Evolutionary conservation across 35 echinoderm and acorn worm species (phyloP), one percentile per base, ranked within the genome.

Genomic region (Patiria miniata): DNA sequence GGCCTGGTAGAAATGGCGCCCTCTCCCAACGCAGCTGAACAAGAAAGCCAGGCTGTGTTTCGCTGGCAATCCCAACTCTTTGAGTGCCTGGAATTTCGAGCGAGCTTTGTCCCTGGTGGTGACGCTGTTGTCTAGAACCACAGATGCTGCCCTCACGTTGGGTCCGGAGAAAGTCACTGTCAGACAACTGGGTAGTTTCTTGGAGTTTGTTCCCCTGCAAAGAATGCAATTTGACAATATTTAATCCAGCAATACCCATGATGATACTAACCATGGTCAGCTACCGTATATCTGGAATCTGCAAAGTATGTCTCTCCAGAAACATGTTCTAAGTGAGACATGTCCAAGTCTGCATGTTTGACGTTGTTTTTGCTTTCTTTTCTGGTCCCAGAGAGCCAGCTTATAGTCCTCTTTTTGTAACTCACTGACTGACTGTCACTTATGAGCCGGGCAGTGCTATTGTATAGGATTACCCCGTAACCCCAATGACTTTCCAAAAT

Each of bases 21-120:
- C 96, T 17, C 96, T 26, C 8, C 96, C 96, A 17, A 94, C 77
- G 39, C 96, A 99, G 5, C 92, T 93, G 81, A 99, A 94, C 96
- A 99, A 92, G 51, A 99, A 95, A 6, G 77, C 96, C 0, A 99
- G 52, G 28, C 93, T 94, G n/a, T 87, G 73, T 39, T 86, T 86
- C 7, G 87, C 89, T 5, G 80, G 30, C 12, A 99, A 78, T 19
- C 89, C 83, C 10, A 87, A 73, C 37, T 83, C 80, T 36, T 99
- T 99, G 4, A 99, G 78, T 29, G 8, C 68, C 12, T 40, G 17
- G 39, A 99, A 42, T 78, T 94, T 86, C 51, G 33, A 53, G 12
- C 60, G 82, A 8, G 87, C 86, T 29, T 79, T 36, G 0, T 90
- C 90, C 51, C 42, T 77, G 7, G 89, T 92, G 37, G 36, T 18